Conservation (phyloP, 1,140 invertebrate genomes). For the Sogatella furcifera region DNA sequence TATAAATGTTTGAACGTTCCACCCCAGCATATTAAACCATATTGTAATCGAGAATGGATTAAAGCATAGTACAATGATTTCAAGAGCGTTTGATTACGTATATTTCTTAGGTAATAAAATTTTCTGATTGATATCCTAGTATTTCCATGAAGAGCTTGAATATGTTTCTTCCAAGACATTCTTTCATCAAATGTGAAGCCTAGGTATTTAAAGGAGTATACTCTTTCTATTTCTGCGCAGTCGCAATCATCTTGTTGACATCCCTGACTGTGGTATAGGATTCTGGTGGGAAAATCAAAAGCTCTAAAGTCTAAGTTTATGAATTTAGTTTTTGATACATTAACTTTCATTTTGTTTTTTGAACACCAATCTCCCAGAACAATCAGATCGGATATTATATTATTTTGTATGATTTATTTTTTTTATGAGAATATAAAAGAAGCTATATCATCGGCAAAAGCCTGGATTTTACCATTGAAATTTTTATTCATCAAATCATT, state of each 20-base stretch:
- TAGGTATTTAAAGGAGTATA: constrained; percentile 1
- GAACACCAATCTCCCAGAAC: neutral
- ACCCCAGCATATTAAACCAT: constrained; percentile 1
- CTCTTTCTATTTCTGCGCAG: constrained; percentile 1
- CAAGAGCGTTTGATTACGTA: neutral
- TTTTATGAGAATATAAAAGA: constrained; percentile 3
- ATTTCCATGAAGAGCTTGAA: neutral
- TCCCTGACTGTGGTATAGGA: neutral
- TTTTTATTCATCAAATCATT: constrained; percentile 1
- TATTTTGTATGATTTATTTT: neutral
- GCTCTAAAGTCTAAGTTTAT: neutral
- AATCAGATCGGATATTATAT: neutral
- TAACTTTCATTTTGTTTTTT: constrained; percentile 2
- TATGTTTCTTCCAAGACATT: neutral
- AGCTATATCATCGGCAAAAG: constrained; percentile 8
- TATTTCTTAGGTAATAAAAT: neutral
- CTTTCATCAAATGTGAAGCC: constrained; percentile 1
- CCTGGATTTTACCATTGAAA: neutral
- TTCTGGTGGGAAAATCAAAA: neutral
- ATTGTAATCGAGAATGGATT: neutral
- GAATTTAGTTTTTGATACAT: constrained; percentile 4
- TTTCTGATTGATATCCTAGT: neutral
- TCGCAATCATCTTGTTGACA: neutral
- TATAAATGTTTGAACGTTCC: constrained; percentile 2
- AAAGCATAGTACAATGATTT: constrained; percentile 1